A percentile compares a stretch with the other conserved stretches of the same genome.
phyloP scores from a whole-genome alignment of 1,140 invertebrate species.

The Sitophilus oryzae region DNA sequence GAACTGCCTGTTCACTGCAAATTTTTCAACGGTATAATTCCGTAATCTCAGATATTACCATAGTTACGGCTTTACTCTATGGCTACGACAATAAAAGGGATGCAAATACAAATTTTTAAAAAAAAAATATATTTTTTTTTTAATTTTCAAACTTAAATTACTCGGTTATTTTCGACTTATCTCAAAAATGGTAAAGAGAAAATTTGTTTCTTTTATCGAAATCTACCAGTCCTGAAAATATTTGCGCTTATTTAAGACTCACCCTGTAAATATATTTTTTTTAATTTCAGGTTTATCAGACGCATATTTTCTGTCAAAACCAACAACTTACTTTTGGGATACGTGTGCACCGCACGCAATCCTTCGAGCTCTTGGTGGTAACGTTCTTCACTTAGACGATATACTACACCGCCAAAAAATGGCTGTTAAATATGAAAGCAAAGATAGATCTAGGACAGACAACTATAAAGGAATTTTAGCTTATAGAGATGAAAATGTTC shows the following conservation, averaged over 20 bases:
- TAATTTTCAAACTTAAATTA: no score
- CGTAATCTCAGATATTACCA: no score
- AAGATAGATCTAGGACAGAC: constrained; percentile 14
- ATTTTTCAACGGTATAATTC: no score
- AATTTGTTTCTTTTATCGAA: no score
- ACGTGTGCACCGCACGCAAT: constrained; percentile 79
- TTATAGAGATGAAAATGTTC: constrained; percentile 47
- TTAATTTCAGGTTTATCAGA: constrained; percentile 49
- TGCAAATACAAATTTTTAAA: no score
- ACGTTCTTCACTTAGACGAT: constrained; percentile 43
- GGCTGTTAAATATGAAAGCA: constrained; percentile 38
- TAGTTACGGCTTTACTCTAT: no score
- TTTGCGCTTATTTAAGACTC: no score
- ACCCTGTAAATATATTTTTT: neutral
- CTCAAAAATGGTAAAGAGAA: no score
- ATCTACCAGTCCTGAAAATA: no score
- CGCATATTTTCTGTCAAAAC: constrained; percentile 73
- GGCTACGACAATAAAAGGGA: no score
- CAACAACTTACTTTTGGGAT: constrained; percentile 80
- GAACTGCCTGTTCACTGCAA: no score
- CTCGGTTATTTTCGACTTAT: no score
- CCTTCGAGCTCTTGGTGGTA: constrained; percentile 59
- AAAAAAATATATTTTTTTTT: neutral
- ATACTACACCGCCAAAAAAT: constrained; percentile 28
- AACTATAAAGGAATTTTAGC: constrained; percentile 53